A percentile compares a stretch with the other conserved stretches of the same genome.
phyloP scores from a whole-genome alignment of 2,113 vertebrate genomes.

The Rissa tridactyla region DNA sequence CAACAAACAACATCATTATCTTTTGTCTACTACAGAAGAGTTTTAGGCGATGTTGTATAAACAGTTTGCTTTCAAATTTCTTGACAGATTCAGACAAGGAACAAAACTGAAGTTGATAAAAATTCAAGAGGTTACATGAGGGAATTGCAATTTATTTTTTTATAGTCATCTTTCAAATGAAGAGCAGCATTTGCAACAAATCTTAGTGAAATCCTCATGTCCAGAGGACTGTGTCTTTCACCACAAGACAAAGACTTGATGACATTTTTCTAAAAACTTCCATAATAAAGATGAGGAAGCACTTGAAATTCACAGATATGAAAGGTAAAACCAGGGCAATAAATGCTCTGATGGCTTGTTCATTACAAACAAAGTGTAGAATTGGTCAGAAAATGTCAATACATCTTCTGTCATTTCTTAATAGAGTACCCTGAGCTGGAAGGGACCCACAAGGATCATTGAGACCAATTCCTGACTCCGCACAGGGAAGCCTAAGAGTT shows the following conservation, averaged over 20 bases:
- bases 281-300: not conserved
- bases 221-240: not conserved
- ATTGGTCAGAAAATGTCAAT: not conserved
- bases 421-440: not conserved
- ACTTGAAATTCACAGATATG: not conserved
- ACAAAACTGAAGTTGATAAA: not conserved
- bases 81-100: not conserved
- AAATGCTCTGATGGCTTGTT: not conserved
- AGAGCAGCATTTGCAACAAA: not conserved
- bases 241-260: not conserved
- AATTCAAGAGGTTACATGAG: not conserved
- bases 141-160: not conserved
- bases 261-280: not conserved
- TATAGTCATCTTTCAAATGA: not conserved
- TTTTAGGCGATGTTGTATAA: not conserved
- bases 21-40: not conserved
- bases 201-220: not conserved
- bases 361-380: not conserved
- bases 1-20: not conserved
- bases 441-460: rapidly evolving
- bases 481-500: not conserved
- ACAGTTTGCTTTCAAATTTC: not conserved
- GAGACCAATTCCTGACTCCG: not conserved
- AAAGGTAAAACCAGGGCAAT: not conserved
- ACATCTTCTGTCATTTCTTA: not conserved